phyloP scores from a whole-genome alignment of 2,113 vertebrate species.

The Aythya baeri region DNA sequence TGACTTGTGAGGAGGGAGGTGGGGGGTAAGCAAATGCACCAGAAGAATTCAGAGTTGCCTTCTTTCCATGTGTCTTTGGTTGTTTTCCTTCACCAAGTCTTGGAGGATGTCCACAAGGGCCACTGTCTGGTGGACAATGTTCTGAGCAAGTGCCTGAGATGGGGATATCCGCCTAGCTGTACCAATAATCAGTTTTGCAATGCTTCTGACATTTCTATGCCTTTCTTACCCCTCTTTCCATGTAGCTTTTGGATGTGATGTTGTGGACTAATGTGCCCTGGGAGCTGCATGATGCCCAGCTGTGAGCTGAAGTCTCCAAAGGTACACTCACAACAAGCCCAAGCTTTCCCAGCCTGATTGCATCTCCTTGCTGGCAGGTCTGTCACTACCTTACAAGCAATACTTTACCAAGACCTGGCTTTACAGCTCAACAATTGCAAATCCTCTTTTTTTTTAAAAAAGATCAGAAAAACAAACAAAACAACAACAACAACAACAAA shows the following conservation, averaged over 20 bases:
- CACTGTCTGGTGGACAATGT: fast-evolving
- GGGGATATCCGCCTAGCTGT: neutral
- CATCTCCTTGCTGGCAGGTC: neutral
- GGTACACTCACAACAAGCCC: fast-evolving
- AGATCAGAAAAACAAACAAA: neutral
- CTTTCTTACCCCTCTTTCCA: neutral
- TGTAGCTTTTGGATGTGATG: neutral
- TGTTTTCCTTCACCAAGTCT: neutral
- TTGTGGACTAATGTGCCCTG: neutral
- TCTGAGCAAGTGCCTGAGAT: neutral
- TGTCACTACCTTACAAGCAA: neutral
- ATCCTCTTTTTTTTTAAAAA: neutral
- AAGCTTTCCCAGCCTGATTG: neutral
- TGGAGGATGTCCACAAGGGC: neutral
- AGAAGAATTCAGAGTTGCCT: neutral
- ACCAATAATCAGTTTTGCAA: neutral
- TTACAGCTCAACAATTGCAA: neutral
- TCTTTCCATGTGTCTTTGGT: neutral
- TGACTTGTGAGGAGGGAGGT: neutral
- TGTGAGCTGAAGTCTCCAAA: neutral
- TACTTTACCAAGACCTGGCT: neutral
- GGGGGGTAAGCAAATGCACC: neutral
- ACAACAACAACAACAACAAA: neutral
- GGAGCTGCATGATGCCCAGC: neutral
- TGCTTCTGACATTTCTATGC: neutral